Evolutionary conservation across 2,888 invertebrate species (phyloP), one percentile per base, ranked within the genome.

Genomic region (Coecobrya sp.): DNA sequence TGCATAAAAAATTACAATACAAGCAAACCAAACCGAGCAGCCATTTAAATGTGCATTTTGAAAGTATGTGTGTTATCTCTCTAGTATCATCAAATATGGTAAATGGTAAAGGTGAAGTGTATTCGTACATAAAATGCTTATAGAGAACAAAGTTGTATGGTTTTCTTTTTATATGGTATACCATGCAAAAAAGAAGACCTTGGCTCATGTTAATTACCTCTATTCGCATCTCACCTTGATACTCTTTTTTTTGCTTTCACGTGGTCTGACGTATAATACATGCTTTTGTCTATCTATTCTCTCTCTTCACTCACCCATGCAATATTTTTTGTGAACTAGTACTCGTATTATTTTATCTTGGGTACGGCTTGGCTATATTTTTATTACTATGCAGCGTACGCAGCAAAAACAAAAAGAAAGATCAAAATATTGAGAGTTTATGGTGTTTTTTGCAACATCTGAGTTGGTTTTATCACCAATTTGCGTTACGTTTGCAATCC

Each of bases 171-270:
- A 0, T 62, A 16, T 62, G 45, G n/a, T n/a, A 13, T 73, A 81
- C 52, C 25, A 30, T 27, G 81, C 16, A 81, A 81, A 70, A 65
- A 68, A 68, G 42, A 55, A 90, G 91, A 86, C 91, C 91, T 91
- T 91, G 91, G 91, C 68, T 86, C 86, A 91, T 86, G 91, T 91
- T 91, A 91, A 91, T 91, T 91, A 91, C 91, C 91, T 91, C 86
- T 86, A 55, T 25, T 90, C 55, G 65, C 65, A 81, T 79, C 86
- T 91, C 86, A 91, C 91, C 91, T 91, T 91, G 91, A 86, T 86
- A 36, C 65, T 86, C 81, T 36, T 73, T 86, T 89, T 90, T 90
- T 76, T 86, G 86, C 91, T 91, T 91, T 91, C 91, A 91, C 91
- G 86, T 91, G 91, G 91, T 91, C 62, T 76, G 3, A 7, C 36